A percentile compares a stretch with the other conserved stretches of the same genome.
Evolutionary conservation across 2,113 vertebrate species (phyloP).

Genomic region (Microtus pennsylvanicus): DNA sequence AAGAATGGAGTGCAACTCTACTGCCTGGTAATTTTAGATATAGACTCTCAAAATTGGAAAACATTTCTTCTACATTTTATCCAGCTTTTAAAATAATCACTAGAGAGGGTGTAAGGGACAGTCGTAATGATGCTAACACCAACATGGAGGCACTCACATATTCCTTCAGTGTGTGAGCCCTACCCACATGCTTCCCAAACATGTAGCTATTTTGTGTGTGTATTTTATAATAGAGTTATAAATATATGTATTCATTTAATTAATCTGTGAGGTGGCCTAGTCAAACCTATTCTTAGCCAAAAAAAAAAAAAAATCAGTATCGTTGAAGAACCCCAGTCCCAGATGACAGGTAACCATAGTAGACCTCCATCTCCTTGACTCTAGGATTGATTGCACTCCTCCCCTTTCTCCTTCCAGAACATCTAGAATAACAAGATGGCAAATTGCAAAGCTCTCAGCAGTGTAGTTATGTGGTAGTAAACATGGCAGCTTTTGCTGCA

Average conservation of each 20-base stretch:
- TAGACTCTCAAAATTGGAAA: background rate
- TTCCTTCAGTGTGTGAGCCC: too few species aligned
- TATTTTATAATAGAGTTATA: background rate
- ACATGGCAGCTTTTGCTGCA: accelerated
- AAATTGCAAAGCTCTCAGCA: background rate
- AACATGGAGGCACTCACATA: accelerated
- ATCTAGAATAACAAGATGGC: too few species aligned
- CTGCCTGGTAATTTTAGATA: background rate
- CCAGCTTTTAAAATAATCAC: background rate
- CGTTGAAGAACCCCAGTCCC: accelerated
- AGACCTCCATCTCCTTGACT: too few species aligned
- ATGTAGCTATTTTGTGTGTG: background rate
- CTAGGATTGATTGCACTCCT: too few species aligned
- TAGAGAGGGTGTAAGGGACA: too few species aligned
- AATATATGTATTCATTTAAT: background rate
- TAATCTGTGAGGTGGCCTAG: accelerated
- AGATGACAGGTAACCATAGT: background rate
- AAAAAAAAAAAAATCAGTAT: too few species aligned
- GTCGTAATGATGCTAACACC: background rate
- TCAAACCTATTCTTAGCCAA: accelerated
- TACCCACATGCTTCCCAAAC: too few species aligned
- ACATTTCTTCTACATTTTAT: background rate
- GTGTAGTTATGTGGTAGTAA: accelerated
- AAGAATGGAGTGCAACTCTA: too few species aligned
- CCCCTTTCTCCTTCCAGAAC: accelerated